These are phyloP conservation scores for Eclectus roratus DNA, from an alignment of 2,113 vertebrate species.

Conservation along the genomic window DNA sequence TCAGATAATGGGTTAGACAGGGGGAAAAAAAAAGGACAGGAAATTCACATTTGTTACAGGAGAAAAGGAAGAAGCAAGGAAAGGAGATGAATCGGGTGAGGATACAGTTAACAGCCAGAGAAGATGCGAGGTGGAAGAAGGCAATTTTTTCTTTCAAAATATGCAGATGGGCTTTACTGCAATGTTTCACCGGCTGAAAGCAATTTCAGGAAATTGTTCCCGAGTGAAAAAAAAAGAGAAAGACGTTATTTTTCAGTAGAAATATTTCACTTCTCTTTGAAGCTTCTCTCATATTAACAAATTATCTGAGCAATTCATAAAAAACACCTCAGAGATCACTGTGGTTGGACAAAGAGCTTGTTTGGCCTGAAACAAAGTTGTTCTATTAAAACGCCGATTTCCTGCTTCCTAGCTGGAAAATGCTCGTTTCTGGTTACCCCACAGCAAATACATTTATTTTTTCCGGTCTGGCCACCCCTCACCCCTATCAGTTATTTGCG, in stretches of 20 bases:
- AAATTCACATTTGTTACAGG: slow-evolving; percentile 44
- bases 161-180: slow-evolving; percentile 27
- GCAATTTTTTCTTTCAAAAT: slow-evolving; percentile 17
- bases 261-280: slow-evolving; percentile 37
- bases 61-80: slow-evolving; percentile 49
- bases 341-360: neutral
- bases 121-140: neutral
- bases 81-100: neutral
- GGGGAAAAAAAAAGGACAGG: neutral
- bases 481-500: slow-evolving; percentile 17
- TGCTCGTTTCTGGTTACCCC: neutral
- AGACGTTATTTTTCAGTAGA: neutral
- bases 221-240: neutral
- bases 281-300: slow-evolving; percentile 1
- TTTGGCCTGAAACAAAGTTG: neutral
- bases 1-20: slow-evolving; percentile 18
- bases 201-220: slow-evolving; percentile 48
- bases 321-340: neutral
- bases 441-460: neutral
- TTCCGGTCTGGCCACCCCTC: neutral
- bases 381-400: neutral
- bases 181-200: neutral
- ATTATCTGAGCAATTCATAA: slow-evolving; percentile 16
- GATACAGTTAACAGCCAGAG: slow-evolving; percentile 5
- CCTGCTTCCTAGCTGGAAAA: neutral